phyloP scores from a whole-genome alignment of 2,113 vertebrate species.

The Myiozetetes cayanensis region DNA sequence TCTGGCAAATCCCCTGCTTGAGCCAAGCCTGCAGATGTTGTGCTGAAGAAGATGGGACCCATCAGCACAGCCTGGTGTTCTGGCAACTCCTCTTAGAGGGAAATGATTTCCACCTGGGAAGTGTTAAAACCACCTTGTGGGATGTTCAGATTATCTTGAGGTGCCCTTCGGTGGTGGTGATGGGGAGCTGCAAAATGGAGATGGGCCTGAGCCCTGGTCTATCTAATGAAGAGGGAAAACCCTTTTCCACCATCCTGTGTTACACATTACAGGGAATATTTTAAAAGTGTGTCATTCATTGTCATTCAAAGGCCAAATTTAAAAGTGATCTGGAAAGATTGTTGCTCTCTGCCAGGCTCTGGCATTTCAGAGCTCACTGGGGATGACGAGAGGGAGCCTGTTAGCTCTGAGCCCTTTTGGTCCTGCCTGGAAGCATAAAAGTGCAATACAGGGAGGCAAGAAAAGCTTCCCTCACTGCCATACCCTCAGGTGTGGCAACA shows the following conservation, averaged over 20 bases:
- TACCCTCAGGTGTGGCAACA: neutral
- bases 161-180: neutral
- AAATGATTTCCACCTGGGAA: neutral
- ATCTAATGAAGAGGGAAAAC: neutral
- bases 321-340: neutral
- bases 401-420: neutral
- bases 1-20: neutral
- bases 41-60: neutral
- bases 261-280: neutral
- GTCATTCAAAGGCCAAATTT: neutral
- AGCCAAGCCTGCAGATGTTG: neutral
- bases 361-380: neutral
- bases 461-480: neutral
- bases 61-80: neutral
- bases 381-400: neutral
- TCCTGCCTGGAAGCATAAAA: neutral
- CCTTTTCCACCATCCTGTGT: neutral
- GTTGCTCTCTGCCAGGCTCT: neutral
- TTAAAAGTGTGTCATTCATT: neutral
- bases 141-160: neutral
- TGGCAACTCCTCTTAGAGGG: neutral
- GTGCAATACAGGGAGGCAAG: accelerated
- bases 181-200: neutral
- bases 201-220: neutral
- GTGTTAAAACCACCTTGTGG: neutral